Base-by-base conservation (phyloP, 2,888 invertebrate species). In the Microctonus brassicae region DNA sequence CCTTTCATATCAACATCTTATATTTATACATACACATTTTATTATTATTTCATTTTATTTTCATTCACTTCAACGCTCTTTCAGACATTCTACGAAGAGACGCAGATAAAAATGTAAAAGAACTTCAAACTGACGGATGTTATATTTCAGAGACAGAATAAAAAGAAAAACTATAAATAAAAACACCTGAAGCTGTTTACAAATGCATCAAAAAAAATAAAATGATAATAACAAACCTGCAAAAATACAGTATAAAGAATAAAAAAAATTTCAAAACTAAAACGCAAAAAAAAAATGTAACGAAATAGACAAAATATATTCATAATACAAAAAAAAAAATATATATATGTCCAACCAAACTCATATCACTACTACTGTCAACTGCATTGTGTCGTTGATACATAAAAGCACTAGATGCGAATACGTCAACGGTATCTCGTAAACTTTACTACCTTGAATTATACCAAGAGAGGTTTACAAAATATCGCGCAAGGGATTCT, bases 401-500 rank as follows among this genome's bases (percentile, higher is more conserved):
- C 13, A 13, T 39, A 39, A 39, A 39, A 39, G 39, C 39, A n/a
- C 13, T n/a, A n/a, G n/a, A n/a, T n/a, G 39, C 1, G 13, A n/a
- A n/a, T 39, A 39, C 39, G 39, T 47, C 17, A 47, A 47, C n/a
- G n/a, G n/a, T n/a, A 47, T 17, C 47, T 17, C 20, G 47, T 47
- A 47, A 20, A 47, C 47, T 47, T 17, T 6, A 47, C 1, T 17
- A 47, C 7, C 17, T n/a, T 47, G 7, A 47, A n/a, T 1, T 47
- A n/a, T 47, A 47, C 17, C 20, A 17, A n/a, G 17, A 42, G 24
- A 39, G 69, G 62, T 58, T 65, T 70, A 70, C 66, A 74, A 75
- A 75, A 72, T 73, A 72, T 70, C 63, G 68, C 66, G 9, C 22
- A 26, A 26, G 24, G 55, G 65, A 73, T 22, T n/a, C n/a, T 42